A percentile compares a stretch with the other conserved stretches of the same genome.
Evolutionary conservation across 2,797 vertebrate species (phyloP).

Genomic region (Acanthiza pusilla): DNA sequence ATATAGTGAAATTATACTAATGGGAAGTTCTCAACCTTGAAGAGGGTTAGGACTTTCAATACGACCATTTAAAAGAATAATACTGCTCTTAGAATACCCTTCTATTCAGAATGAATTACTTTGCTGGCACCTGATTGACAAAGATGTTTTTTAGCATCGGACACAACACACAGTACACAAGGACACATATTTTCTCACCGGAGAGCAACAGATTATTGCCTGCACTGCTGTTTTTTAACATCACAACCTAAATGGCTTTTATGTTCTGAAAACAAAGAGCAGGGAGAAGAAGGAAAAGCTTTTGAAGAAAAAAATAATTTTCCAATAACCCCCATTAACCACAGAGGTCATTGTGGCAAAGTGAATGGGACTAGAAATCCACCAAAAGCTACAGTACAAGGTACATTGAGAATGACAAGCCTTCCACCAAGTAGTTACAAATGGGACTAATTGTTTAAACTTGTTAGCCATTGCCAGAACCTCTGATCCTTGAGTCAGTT

Average conservation of each 20-base stretch:
- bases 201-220: slow-evolving; percentile 47
- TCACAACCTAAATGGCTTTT: slow-evolving; percentile 69
- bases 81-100: background rate
- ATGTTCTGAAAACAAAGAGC: slow-evolving; percentile 62
- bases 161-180: background rate
- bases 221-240: slow-evolving; percentile 72
- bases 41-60: background rate
- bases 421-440: slow-evolving; percentile 76
- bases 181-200: slow-evolving; percentile 39
- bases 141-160: slow-evolving; percentile 27
- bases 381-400: slow-evolving; percentile 72
- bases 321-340: slow-evolving; percentile 72
- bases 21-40: background rate
- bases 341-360: slow-evolving; percentile 73
- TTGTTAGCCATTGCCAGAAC: slow-evolving; percentile 79
- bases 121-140: slow-evolving; percentile 11
- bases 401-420: slow-evolving; percentile 71
- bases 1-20: background rate
- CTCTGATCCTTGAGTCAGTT: slow-evolving; percentile 75
- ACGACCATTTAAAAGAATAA: background rate
- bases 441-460: slow-evolving; percentile 80
- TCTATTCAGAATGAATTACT: slow-evolving; percentile 6
- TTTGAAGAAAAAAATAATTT: slow-evolving; percentile 70
- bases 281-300: slow-evolving; percentile 36
- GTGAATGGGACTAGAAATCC: slow-evolving; percentile 73